Percentiles rank a stretch among this genome's conserved stretches.
Conservation (phyloP, 2,888 invertebrate genomes). For the Folsomia candida region DNA sequence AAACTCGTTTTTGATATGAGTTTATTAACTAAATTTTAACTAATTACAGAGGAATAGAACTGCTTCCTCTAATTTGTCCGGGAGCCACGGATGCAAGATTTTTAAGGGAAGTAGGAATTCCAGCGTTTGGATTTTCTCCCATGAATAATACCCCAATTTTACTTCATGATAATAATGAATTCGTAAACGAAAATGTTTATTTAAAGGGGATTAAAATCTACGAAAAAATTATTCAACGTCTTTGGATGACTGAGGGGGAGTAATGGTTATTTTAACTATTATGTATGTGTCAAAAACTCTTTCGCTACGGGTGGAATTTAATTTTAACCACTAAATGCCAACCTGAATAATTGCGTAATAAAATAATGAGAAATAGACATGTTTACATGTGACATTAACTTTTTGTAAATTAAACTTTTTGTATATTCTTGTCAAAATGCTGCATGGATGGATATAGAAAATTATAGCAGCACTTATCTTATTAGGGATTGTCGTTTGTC, state of each 20-base stretch:
- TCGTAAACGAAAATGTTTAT: conserved; percentile 72
- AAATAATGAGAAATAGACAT: too few species aligned
- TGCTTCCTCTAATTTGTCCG: conserved; percentile 75
- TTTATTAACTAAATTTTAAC: conserved; percentile 49
- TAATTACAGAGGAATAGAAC: conserved; percentile 63
- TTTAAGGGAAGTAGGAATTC: conserved; percentile 71
- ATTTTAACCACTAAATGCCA: too few species aligned
- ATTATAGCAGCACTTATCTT: too few species aligned
- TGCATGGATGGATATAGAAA: too few species aligned
- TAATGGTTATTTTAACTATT: too few species aligned
- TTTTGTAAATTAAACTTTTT: too few species aligned
- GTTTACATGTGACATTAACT: too few species aligned
- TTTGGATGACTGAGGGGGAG: background rate
- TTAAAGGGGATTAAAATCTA: conserved; percentile 79
- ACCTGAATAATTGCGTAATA: too few species aligned
- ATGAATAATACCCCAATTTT: conserved; percentile 79
- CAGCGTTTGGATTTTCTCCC: conserved; percentile 89
- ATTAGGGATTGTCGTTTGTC: too few species aligned
- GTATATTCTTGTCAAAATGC: too few species aligned
- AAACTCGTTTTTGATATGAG: background rate
- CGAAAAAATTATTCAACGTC: conserved; percentile 48
- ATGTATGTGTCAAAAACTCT: too few species aligned
- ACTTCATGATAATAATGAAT: conserved; percentile 90
- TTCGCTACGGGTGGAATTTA: too few species aligned
- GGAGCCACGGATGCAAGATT: conserved; percentile 89